A percentile compares a stretch with the other conserved stretches of the same genome.
Conservation (phyloP, 2,797 vertebrate genomes). For the Zalophus californianus region DNA sequence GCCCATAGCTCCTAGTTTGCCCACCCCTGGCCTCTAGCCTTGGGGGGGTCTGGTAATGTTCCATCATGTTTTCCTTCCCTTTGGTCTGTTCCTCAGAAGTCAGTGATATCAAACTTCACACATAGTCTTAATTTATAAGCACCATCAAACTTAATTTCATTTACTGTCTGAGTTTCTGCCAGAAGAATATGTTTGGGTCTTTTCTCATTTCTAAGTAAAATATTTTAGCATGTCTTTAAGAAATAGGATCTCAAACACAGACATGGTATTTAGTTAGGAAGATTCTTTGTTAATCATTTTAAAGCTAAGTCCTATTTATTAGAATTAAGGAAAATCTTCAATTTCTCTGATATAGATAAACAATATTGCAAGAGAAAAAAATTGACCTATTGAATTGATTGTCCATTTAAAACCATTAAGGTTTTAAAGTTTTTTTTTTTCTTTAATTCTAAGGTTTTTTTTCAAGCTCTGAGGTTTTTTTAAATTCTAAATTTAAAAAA, state of each 20-base stretch:
- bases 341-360: not conserved
- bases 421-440: not conserved
- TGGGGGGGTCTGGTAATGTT: not conserved
- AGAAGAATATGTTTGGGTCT: conserved; percentile 17
- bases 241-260: conserved; percentile 33
- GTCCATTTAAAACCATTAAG: conserved; percentile 48
- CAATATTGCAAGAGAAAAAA: not conserved
- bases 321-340: not conserved
- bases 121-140: not conserved
- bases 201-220: conserved; percentile 48
- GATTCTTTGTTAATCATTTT: conserved; percentile 45
- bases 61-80: not conserved
- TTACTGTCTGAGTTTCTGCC: not conserved
- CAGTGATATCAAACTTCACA: not conserved
- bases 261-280: not conserved
- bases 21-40: not conserved
- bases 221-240: conserved; percentile 1
- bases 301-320: not conserved
- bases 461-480: not conserved
- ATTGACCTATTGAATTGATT: not conserved
- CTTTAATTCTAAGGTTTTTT: not conserved
- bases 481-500: not conserved
- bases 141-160: conserved; percentile 11
- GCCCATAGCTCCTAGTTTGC: not conserved
- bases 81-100: not conserved